A percentile compares a stretch with the other conserved stretches of the same genome.
These are phyloP conservation scores for Alces alces DNA, from an alignment of 2,113 vertebrate species.

Conservation along the genomic window DNA sequence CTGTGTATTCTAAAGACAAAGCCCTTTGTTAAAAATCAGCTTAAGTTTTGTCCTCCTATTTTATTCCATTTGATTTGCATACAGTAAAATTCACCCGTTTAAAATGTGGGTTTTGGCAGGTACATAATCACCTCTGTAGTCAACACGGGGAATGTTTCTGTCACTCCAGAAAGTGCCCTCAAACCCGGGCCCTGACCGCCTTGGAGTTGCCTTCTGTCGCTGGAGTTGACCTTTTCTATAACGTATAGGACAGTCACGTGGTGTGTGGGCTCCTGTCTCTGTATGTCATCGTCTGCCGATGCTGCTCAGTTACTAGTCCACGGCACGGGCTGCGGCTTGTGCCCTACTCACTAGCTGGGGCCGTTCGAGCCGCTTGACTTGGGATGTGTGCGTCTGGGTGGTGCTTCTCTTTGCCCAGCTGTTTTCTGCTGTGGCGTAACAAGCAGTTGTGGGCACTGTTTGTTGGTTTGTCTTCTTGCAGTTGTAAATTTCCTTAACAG, in stretches of 20 bases:
- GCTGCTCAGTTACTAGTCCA: not conserved
- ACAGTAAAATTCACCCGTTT: not conserved
- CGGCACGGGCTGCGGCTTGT: not conserved
- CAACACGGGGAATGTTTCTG: rapidly evolving
- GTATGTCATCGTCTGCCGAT: rapidly evolving
- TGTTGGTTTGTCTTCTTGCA: not conserved
- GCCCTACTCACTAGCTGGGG: not conserved
- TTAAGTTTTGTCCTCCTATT: not conserved
- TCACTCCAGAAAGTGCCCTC: no score
- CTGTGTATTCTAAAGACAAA: not conserved
- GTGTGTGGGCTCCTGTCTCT: not conserved
- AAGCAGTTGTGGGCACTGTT: rapidly evolving
- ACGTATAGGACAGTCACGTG: not conserved
- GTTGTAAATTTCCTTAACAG: not conserved
- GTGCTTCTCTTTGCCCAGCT: not conserved
- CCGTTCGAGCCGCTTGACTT: not conserved
- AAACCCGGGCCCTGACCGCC: not conserved
- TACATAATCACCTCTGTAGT: rapidly evolving
- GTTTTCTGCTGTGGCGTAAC: rapidly evolving
- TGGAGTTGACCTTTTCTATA: not conserved
- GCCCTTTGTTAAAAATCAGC: not conserved
- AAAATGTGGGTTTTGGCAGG: not conserved
- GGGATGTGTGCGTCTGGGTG: rapidly evolving
- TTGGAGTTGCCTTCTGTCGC: not conserved
- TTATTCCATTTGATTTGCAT: not conserved